Evolutionary conservation across 1,140 invertebrate species (phyloP).

Genomic region (Linepithema humile): DNA sequence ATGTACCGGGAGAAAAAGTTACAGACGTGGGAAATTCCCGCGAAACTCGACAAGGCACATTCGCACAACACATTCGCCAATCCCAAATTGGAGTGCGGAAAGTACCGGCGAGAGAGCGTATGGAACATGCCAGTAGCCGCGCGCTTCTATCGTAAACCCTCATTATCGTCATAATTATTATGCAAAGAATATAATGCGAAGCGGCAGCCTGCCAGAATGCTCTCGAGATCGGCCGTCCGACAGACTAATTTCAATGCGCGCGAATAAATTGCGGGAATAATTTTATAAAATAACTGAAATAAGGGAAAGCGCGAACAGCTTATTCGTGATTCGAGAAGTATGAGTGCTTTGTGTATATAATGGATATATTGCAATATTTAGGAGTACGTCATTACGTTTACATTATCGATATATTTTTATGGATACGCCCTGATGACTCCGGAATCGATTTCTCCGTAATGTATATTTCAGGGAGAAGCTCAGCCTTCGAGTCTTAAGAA

Average conservation of each 20-base stretch:
- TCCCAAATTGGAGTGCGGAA: constrained; percentile 64
- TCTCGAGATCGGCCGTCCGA: constrained; percentile 76
- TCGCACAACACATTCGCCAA: constrained; percentile 41
- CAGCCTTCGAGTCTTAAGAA: background rate
- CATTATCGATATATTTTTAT: background rate
- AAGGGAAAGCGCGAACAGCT: constrained; percentile 35
- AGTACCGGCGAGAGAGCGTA: constrained; percentile 59
- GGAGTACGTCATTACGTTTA: background rate
- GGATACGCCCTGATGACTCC: background rate
- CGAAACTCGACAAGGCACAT: constrained; percentile 66
- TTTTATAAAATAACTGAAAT: constrained; percentile 68
- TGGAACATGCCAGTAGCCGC: constrained; percentile 59
- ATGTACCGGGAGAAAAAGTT: constrained; percentile 67
- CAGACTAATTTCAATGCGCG: constrained; percentile 74
- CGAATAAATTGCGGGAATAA: constrained; percentile 78
- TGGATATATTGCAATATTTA: too few species aligned
- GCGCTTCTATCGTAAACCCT: constrained; percentile 78
- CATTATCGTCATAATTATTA: constrained; percentile 80
- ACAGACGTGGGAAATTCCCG: constrained; percentile 63
- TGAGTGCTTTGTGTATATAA: too few species aligned
- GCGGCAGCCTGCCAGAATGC: constrained; percentile 78
- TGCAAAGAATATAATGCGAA: constrained; percentile 77
- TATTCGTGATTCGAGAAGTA: background rate
- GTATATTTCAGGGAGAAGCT: too few species aligned
- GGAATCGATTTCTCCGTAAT: background rate